Percentiles rank a stretch among this genome's conserved stretches.
These are phyloP conservation scores for Eurystomus glaucurus DNA, from an alignment of 2,797 vertebrate species.

Conservation along the genomic window DNA sequence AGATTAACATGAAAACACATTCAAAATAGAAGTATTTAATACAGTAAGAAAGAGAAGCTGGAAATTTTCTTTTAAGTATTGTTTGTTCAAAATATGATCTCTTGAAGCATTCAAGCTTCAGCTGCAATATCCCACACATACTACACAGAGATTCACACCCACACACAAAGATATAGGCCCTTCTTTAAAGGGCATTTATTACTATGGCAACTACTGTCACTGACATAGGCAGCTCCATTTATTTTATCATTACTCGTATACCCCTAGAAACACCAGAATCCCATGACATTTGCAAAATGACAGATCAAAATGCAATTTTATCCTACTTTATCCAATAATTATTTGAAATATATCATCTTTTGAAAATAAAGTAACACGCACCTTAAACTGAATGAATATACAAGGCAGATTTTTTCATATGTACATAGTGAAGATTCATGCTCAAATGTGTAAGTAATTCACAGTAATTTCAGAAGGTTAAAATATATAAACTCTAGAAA, in stretches of 20 bases:
- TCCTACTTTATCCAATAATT: background rate
- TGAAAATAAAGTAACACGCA: background rate
- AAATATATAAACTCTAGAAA: background rate
- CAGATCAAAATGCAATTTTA: background rate
- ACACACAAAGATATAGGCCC: background rate
- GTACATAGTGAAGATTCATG: background rate
- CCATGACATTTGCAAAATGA: background rate
- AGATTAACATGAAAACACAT: background rate
- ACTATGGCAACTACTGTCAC: conserved; percentile 61
- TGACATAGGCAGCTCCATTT: background rate
- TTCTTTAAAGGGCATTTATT: conserved; percentile 69
- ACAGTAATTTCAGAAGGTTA: background rate
- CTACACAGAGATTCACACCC: conserved; percentile 46
- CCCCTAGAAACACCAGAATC: background rate
- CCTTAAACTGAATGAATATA: background rate
- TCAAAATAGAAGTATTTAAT: background rate
- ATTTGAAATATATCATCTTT: background rate
- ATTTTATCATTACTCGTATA: background rate
- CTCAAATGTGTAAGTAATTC: background rate
- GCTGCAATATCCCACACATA: background rate
- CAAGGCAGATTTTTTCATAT: background rate
- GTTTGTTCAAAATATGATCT: conserved; percentile 7
- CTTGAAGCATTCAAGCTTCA: conserved; percentile 14
- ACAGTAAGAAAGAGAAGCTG: background rate
- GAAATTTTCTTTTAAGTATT: background rate